These are phyloP conservation scores for Plebejus melissa DNA, from an alignment of 2,888 invertebrate species.

Conservation along the genomic window DNA sequence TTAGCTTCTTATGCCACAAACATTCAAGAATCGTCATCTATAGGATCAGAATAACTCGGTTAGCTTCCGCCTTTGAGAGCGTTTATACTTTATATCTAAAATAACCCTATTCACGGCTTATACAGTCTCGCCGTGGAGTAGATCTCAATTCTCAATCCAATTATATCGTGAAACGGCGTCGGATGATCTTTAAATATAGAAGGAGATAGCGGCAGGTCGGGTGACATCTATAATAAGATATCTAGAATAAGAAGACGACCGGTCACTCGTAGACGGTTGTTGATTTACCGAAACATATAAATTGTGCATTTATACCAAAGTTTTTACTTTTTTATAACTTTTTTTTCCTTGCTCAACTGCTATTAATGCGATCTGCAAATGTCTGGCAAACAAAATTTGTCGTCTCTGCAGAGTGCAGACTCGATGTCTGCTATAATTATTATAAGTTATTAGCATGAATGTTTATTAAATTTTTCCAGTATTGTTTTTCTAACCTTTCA, in stretches of 20 bases:
- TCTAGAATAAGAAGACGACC: conserved; percentile 73
- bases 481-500: not conserved
- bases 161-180: conserved; percentile 40
- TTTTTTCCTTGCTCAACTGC: not conserved
- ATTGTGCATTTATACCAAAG: not conserved
- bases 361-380: not conserved
- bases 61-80: conserved; percentile 14
- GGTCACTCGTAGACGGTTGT: conserved; percentile 71
- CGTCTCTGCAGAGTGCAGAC: not conserved
- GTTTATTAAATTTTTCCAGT: not conserved
- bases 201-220: conserved; percentile 75
- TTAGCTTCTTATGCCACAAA: not conserved
- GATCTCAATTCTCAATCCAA: conserved; percentile 26
- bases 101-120: conserved; percentile 25
- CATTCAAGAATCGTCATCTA: not conserved
- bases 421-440: not conserved
- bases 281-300: conserved; percentile 52
- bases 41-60: not conserved
- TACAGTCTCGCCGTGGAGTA: conserved; percentile 14
- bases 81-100: not conserved
- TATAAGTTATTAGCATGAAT: not conserved
- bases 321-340: not conserved
- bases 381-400: not conserved
- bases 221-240: conserved; percentile 78
- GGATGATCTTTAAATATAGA: conserved; percentile 71